phyloP scores from a whole-genome alignment of 1,140 invertebrate species.

The Idris sp. region DNA sequence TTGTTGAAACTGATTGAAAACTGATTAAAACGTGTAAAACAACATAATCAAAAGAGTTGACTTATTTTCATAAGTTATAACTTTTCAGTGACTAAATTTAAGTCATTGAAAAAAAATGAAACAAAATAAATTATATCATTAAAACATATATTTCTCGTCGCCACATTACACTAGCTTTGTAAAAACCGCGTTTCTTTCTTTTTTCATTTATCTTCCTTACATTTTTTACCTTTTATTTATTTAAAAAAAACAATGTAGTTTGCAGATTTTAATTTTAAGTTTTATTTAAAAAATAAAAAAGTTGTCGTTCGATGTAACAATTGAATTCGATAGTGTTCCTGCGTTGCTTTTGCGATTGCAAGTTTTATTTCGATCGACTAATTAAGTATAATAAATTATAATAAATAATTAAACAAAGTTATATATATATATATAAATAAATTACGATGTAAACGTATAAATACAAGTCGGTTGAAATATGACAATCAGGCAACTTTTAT shows the following conservation, averaged over 20 bases:
- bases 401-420: conserved; percentile 12
- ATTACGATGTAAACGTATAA: conserved; percentile 13
- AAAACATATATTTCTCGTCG: conserved; percentile 27
- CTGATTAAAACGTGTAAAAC: too few relatives aligned
- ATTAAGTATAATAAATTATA: conserved; percentile 22
- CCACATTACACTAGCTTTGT: conserved; percentile 51
- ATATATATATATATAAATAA: conserved; percentile 28
- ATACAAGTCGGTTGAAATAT: conserved; percentile 62
- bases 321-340: conserved; percentile 36
- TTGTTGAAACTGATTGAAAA: too few relatives aligned
- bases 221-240: conserved; percentile 59
- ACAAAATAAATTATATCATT: too few relatives aligned
- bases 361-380: conserved; percentile 58
- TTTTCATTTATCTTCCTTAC: conserved; percentile 43
- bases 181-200: conserved; percentile 30
- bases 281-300: conserved; percentile 34
- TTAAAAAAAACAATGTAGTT: conserved; percentile 56
- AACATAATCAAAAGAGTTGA: too few relatives aligned
- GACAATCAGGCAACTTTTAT: conserved; percentile 72
- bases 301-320: conserved; percentile 10
- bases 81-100: too few relatives aligned
- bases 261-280: conserved; percentile 30
- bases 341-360: conserved; percentile 44
- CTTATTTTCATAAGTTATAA: too few relatives aligned
- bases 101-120: too few relatives aligned